phyloP scores from a whole-genome alignment of 2,888 invertebrate species.

The Drosophila affinis region DNA sequence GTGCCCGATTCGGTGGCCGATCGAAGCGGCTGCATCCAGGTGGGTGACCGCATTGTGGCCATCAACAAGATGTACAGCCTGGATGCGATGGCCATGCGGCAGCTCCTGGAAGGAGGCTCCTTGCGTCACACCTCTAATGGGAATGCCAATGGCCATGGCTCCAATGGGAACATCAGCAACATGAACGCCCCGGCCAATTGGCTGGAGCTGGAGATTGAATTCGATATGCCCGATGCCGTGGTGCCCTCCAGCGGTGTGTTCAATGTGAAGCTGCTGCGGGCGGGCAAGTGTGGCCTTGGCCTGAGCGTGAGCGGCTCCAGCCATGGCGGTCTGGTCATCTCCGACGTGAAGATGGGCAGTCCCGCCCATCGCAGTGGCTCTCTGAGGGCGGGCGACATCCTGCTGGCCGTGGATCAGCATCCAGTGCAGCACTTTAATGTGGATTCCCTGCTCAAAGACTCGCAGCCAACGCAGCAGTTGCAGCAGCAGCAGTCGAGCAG shows the following conservation, averaged over 20 bases:
- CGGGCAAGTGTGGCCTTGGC: slow-evolving; percentile 91
- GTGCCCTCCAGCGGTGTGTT: slow-evolving; percentile 96
- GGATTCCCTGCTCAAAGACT: slow-evolving; percentile 82
- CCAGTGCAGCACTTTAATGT: slow-evolving; percentile 86
- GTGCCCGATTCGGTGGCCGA: slow-evolving; percentile 83
- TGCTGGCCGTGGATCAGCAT: slow-evolving; percentile 94
- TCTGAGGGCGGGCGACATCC: slow-evolving; percentile 92
- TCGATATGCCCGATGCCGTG: slow-evolving; percentile 95
- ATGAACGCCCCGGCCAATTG: slow-evolving; percentile 85
- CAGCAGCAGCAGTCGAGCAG: background rate
- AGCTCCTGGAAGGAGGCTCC: slow-evolving; percentile 80
- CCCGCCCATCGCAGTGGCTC: slow-evolving; percentile 95
- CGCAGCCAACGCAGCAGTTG: background rate
- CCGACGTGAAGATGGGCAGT: slow-evolving; percentile 95
- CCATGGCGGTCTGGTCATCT: slow-evolving; percentile 89
- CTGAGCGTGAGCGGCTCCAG: slow-evolving; percentile 92
- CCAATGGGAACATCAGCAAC: slow-evolving; percentile 6
- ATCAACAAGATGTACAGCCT: slow-evolving; percentile 91
- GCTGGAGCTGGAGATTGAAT: slow-evolving; percentile 92
- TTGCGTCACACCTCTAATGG: background rate
- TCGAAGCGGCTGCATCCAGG: slow-evolving; percentile 90
- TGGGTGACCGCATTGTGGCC: slow-evolving; percentile 92
- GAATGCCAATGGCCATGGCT: background rate
- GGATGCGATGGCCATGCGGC: slow-evolving; percentile 86
- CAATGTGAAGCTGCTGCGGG: slow-evolving; percentile 92